These are phyloP conservation scores for Etheostoma nigrum DNA, from an alignment of 2,797 vertebrate genomes.

Conservation along the genomic window DNA sequence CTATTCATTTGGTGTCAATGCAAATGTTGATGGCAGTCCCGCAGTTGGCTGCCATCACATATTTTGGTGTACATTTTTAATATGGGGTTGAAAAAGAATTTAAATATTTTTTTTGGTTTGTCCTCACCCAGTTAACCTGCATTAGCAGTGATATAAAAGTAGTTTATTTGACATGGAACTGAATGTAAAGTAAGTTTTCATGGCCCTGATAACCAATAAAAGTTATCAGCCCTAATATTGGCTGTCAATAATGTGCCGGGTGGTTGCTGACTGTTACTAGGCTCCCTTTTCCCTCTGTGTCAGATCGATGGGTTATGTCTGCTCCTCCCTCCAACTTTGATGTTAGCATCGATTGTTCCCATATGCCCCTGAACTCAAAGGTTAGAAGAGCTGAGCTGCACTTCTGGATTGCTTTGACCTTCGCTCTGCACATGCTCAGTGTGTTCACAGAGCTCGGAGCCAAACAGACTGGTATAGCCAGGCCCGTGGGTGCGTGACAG, in stretches of 20 bases:
- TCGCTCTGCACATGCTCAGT: slow-evolving; percentile 82
- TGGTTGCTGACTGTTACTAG: slow-evolving; percentile 56
- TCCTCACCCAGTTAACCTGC: background rate
- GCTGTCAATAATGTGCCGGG: slow-evolving; percentile 52
- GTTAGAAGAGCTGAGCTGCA: slow-evolving; percentile 80
- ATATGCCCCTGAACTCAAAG: slow-evolving; percentile 83
- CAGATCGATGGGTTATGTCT: slow-evolving; percentile 79
- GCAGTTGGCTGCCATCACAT: slow-evolving; percentile 2
- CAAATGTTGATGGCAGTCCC: slow-evolving; percentile 36
- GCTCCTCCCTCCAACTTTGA: slow-evolving; percentile 81
- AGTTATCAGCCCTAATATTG: slow-evolving; percentile 25
- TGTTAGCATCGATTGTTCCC: slow-evolving; percentile 82
- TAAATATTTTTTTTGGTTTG: background rate
- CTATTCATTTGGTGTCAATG: slow-evolving; percentile 62
- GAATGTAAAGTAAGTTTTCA: slow-evolving; percentile 14
- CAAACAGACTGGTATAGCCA: slow-evolving; percentile 74
- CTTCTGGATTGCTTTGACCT: slow-evolving; percentile 85
- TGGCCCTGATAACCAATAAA: slow-evolving; percentile 17
- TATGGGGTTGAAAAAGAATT: background rate
- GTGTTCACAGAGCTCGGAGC: slow-evolving; percentile 71
- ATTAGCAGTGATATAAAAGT: background rate
- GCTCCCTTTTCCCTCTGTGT: slow-evolving; percentile 69
- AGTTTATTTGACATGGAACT: slow-evolving; percentile 1
- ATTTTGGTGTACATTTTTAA: slow-evolving; percentile 4
- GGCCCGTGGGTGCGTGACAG: slow-evolving; percentile 81